Evolutionary conservation across 2,797 vertebrate species (phyloP).

Genomic region (Tenualosa ilisha): DNA sequence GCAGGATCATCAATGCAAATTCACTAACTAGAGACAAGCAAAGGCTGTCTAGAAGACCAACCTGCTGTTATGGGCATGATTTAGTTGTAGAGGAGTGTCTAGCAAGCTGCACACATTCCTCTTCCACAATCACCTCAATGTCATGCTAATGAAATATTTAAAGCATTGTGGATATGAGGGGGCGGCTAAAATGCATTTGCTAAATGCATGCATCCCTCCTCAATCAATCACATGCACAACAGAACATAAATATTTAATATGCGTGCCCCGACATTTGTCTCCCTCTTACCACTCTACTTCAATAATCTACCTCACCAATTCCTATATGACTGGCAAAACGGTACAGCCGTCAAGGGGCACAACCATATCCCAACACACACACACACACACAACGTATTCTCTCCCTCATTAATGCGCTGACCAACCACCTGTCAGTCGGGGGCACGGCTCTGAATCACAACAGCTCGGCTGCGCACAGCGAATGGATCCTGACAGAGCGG

Average conservation of each 20-base stretch:
- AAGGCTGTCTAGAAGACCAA: background rate
- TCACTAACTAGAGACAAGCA: background rate
- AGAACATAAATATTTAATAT: conserved; percentile 8
- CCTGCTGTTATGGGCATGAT: background rate
- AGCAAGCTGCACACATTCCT: background rate
- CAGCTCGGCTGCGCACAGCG: background rate
- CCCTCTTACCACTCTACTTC: conserved; percentile 25
- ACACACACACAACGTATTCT: conserved; percentile 54
- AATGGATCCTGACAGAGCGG: background rate
- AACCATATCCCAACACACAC: conserved; percentile 25
- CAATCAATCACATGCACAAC: background rate
- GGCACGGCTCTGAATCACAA: background rate
- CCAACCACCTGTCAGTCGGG: background rate
- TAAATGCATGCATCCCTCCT: background rate
- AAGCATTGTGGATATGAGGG: conserved; percentile 1
- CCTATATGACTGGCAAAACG: background rate
- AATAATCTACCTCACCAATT: conserved; percentile 12
- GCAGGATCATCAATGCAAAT: background rate
- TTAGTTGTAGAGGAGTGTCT: background rate
- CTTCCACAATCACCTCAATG: conserved; percentile 13
- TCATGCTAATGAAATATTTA: conserved; percentile 11
- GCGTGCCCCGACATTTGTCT: background rate
- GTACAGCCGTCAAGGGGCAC: background rate
- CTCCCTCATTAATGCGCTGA: background rate
- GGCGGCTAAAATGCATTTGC: conserved; percentile 2